Base-by-base conservation (phyloP, 1,140 invertebrate genomes). In the Micrasema longulum region DNA sequence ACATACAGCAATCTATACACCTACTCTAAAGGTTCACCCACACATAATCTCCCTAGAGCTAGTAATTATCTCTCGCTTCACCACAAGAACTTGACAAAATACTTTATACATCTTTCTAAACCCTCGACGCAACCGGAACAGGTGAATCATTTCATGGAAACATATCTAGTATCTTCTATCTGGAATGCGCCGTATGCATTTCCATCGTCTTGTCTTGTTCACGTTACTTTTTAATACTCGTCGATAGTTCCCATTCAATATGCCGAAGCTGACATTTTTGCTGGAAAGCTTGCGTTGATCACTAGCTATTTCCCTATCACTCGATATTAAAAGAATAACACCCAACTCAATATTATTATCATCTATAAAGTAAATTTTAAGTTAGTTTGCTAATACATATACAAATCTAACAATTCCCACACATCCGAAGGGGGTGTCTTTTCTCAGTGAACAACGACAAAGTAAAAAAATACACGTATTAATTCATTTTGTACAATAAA, bases 221-320 rank as follows among this genome's bases (percentile, higher is more conserved):
- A n/a, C n/a, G n/a, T n/a, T n/a, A n/a, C n/a, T n/a, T n/a, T n/a
- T n/a, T n/a, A n/a, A n/a, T n/a, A n/a, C n/a, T n/a, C n/a, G n/a
- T n/a, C n/a, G n/a, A n/a, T n/a, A n/a, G n/a, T n/a, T n/a, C n/a
- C n/a, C n/a, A n/a, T n/a, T n/a, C n/a, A 22, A 53, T 53, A 18
- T 9, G 53, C 31, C 31, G 31, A 36, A 57, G 36, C 36, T 35
- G 53, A 38, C 53, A 57, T 57, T 38, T 57, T 31, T 53, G 31
- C n/a, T 57, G n/a, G 36, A 57, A 57, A 57, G 53, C 53, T 57
- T 57, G 53, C 31, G 31, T 20, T 35, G 53, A 57, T 57, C 53
- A 57, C 53, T 57, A 57, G 53, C 53, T 57, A 57, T 18, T 57
- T 57, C 14, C 31, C 53, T 57, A 57, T 57, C 53, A 36, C 53